Base-by-base conservation (phyloP, 1,140 invertebrate species). In the Zaprionus davidi region DNA sequence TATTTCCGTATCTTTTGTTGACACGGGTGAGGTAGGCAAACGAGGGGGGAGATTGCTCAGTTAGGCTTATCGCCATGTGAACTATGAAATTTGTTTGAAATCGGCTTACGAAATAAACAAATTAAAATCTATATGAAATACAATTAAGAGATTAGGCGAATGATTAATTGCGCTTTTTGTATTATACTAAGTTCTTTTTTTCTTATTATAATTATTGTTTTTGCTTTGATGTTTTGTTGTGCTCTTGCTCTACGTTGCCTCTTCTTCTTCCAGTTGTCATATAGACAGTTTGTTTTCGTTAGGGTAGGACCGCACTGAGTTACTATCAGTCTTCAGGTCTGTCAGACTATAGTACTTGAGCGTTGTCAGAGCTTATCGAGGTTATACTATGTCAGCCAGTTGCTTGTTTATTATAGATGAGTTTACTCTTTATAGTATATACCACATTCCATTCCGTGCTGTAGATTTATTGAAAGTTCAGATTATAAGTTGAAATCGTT, bases 101-200 rank as follows among this genome's bases (percentile, higher is more conserved):
- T 90, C 85, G 78, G 85, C 82, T 90, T 88, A 88, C 77, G 81
- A 90, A 84, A 90, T 90, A 76, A 77, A 74, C 82, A 77, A 90
- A 90, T 85, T 84, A 71, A 90, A 90, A 90, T 82, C 79, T 75
- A 85, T 79, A 90, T 82, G 82, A 76, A 82, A 90, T 65, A 82
- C 86, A 85, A 90, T 90, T 90, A 82, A 90, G 86, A 80, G 85
- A 90, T 90, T 90, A 90, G 55, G 28, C 26, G 51, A 82, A 90
- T 90, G 85, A 90, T 90, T 90, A 90, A 90, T 90, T 90, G 73
- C 41, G 68, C 46, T 79, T 90, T 70, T 41, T 13, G 41, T 46
- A 46, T 46, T 46, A 46, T 46, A n/a, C n/a, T 13, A 13, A 34
- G 15, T 41, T 82, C 69, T 68, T 31, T 62, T 41, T 55, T 66